These are phyloP conservation scores for Nannoperca australis DNA, from an alignment of 2,797 vertebrate genomes.

Conservation along the genomic window DNA sequence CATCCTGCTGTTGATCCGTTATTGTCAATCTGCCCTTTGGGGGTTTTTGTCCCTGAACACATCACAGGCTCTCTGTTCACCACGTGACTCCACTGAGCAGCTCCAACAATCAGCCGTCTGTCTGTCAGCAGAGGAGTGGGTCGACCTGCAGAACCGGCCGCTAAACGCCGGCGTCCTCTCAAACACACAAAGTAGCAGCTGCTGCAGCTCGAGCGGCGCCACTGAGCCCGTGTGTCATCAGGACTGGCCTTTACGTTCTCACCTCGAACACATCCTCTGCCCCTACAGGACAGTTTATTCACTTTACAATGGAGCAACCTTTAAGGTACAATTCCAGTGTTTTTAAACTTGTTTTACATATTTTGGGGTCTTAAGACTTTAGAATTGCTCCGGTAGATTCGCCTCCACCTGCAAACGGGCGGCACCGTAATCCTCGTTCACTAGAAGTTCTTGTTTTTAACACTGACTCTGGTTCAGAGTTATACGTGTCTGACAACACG, in stretches of 20 bases:
- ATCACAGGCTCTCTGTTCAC: slow-evolving; percentile 45
- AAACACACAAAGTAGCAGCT: slow-evolving; percentile 11
- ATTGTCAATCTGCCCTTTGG: slow-evolving; percentile 26
- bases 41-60: slow-evolving; percentile 57
- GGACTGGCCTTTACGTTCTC: neutral
- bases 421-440: too few relatives aligned
- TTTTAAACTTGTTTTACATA: too few relatives aligned
- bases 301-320: neutral
- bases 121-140: slow-evolving; percentile 72
- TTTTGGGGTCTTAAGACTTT: too few relatives aligned
- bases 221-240: neutral
- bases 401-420: too few relatives aligned
- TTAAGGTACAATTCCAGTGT: too few relatives aligned
- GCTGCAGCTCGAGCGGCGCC: neutral
- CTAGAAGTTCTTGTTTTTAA: too few relatives aligned
- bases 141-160: slow-evolving; percentile 37
- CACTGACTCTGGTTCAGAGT: too few relatives aligned
- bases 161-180: slow-evolving; percentile 26
- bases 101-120: slow-evolving; percentile 74
- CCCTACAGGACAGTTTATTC: neutral
- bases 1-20: neutral
- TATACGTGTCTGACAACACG: too few relatives aligned
- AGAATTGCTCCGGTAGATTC: too few relatives aligned
- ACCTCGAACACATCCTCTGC: neutral
- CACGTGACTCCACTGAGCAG: slow-evolving; percentile 57